phyloP scores from a whole-genome alignment of 1,140 invertebrate genomes.

The Caerostris extrusa region DNA sequence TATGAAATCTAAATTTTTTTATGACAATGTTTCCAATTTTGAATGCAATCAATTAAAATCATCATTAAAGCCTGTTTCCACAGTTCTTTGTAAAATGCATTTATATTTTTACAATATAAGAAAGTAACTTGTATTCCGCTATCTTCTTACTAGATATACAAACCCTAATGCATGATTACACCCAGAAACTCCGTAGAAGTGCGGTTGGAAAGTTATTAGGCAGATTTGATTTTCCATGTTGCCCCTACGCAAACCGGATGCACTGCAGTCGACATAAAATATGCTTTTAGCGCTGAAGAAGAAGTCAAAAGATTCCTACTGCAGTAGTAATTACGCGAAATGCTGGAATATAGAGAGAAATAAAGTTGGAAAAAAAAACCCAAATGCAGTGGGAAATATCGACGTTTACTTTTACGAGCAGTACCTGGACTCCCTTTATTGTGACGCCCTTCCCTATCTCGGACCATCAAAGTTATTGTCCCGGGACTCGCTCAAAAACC shows the following conservation, averaged over 20 bases:
- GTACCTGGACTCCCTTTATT: constrained; percentile 37
- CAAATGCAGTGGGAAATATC: constrained; percentile 40
- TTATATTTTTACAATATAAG: not conserved
- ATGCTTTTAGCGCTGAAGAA: not conserved
- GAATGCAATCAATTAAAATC: too few relatives aligned
- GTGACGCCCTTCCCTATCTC: not conserved
- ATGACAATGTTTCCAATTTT: too few relatives aligned
- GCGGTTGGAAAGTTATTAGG: not conserved
- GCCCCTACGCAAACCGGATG: not conserved
- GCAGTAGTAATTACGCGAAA: constrained; percentile 31
- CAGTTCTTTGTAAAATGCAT: too few relatives aligned
- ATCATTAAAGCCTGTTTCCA: too few relatives aligned
- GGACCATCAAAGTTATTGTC: constrained; percentile 68
- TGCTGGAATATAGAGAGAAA: not conserved
- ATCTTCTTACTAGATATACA: not conserved
- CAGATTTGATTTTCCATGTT: not conserved
- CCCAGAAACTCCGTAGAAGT: not conserved
- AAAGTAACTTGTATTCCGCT: not conserved
- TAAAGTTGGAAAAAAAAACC: constrained; percentile 2
- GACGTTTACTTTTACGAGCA: constrained; percentile 57
- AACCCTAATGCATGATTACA: not conserved
- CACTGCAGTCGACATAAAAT: not conserved
- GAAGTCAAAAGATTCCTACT: constrained; percentile 30
- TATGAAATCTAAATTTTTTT: too few relatives aligned
- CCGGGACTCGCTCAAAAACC: constrained; percentile 18